Conservation (phyloP, 1,140 invertebrate species). For the Drosophila orosa region DNA sequence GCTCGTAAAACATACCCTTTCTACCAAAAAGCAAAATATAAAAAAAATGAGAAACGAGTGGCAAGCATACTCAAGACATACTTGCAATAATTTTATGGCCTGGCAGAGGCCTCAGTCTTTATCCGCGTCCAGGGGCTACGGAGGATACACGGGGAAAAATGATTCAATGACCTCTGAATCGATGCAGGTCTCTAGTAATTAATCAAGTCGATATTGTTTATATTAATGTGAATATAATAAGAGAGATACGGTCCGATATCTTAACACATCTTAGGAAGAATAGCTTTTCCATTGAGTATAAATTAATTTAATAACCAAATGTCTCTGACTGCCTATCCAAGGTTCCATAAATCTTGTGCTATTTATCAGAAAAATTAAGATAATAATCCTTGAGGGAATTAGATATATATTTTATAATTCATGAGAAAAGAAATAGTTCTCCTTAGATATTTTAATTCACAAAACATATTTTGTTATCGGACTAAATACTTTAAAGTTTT, state of each 20-base stretch:
- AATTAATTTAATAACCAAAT: background rate
- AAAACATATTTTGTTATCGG: background rate
- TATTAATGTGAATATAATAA: background rate
- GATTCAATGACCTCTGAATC: conserved; percentile 1
- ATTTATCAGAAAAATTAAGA: background rate
- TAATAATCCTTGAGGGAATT: background rate
- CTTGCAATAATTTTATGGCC: conserved; percentile 81
- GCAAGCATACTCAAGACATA: conserved; percentile 79
- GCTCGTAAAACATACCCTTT: conserved; percentile 78
- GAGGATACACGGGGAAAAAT: conserved; percentile 25
- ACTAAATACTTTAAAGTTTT: background rate
- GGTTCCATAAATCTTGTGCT: background rate
- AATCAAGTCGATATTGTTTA: background rate
- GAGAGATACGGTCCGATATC: background rate
- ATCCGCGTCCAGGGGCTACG: conserved; percentile 20
- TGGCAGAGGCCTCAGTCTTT: conserved; percentile 62
- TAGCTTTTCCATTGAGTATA: background rate
- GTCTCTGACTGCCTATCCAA: too few species aligned
- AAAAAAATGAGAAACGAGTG: conserved; percentile 71
- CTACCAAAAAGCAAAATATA: conserved; percentile 22
- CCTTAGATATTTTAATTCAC: background rate
- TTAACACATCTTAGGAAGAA: background rate
- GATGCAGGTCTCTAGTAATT: background rate
- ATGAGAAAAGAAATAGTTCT: fast-evolving
- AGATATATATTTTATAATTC: background rate